Conservation (phyloP, 2,113 vertebrate genomes). For the Naja naja region DNA sequence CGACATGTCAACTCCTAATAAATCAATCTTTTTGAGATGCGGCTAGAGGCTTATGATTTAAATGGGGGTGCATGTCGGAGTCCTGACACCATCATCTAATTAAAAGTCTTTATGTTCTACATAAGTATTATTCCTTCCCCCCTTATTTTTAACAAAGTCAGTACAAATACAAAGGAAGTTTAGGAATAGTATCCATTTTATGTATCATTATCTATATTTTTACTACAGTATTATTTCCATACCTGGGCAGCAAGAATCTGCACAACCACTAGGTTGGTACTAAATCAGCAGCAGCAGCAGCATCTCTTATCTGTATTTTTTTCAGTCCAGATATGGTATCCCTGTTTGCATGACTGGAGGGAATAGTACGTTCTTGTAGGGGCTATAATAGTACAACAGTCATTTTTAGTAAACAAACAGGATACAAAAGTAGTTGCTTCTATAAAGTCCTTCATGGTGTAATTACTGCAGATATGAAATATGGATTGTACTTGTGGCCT, state of each 20-base stretch:
- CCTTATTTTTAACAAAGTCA: not conserved
- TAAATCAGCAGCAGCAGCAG: not conserved
- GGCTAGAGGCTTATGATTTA: too few species aligned
- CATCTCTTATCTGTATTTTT: not conserved
- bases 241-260: not conserved
- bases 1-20: too few species aligned
- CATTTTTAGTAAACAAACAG: constrained; percentile 18
- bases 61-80: too few species aligned
- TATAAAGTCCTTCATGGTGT: constrained; percentile 9
- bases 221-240: not conserved
- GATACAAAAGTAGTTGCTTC: not conserved
- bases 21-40: too few species aligned
- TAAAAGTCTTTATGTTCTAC: not conserved
- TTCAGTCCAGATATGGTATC: not conserved
- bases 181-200: not conserved
- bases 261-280: not conserved
- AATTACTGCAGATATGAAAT: not conserved
- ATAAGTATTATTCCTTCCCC: not conserved
- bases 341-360: not conserved
- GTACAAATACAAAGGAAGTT: not conserved
- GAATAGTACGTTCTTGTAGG: constrained; percentile 6
- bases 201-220: not conserved
- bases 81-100: not conserved
- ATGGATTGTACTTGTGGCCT: constrained; percentile 19
- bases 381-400: constrained; percentile 28